Percentiles rank a stretch among this genome's conserved stretches.
phyloP scores from a whole-genome alignment of 2,888 invertebrate genomes.

The Tethea ocularis region DNA sequence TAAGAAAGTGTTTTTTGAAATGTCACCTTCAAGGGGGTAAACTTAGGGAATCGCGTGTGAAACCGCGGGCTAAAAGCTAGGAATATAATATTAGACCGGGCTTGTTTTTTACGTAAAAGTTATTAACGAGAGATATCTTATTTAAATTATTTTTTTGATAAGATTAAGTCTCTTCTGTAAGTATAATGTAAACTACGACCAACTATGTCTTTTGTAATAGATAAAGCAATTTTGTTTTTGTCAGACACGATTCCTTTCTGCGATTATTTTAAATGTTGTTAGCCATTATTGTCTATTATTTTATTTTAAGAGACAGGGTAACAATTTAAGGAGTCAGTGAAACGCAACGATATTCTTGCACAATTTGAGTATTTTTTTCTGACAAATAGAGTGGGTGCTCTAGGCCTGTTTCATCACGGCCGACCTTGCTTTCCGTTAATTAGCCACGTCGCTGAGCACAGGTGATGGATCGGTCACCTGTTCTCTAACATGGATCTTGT shows the following conservation, averaged over 20 bases:
- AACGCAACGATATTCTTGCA: constrained; percentile 42
- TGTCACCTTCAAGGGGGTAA: too few relatives aligned
- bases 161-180: background rate
- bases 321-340: constrained; percentile 28
- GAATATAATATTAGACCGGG: too few relatives aligned
- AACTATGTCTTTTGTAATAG: background rate
- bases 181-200: background rate
- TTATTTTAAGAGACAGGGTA: constrained; percentile 16
- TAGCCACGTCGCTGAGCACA: constrained; percentile 69
- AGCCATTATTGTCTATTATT: constrained; percentile 1
- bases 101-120: too few relatives aligned
- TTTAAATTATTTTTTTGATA: background rate
- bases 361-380: constrained; percentile 54
- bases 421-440: constrained; percentile 80
- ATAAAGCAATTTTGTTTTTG: constrained; percentile 1
- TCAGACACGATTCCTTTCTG: constrained; percentile 4
- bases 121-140: too few relatives aligned
- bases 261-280: constrained; percentile 1
- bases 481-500: constrained; percentile 38
- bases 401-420: constrained; percentile 64
- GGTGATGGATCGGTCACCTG: constrained; percentile 81
- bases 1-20: too few relatives aligned
- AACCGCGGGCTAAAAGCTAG: too few relatives aligned
- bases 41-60: too few relatives aligned
- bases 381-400: constrained; percentile 64